Evolutionary conservation across 2,888 invertebrate genomes (phyloP).

Genomic region (Drosophila fungiperda): DNA sequence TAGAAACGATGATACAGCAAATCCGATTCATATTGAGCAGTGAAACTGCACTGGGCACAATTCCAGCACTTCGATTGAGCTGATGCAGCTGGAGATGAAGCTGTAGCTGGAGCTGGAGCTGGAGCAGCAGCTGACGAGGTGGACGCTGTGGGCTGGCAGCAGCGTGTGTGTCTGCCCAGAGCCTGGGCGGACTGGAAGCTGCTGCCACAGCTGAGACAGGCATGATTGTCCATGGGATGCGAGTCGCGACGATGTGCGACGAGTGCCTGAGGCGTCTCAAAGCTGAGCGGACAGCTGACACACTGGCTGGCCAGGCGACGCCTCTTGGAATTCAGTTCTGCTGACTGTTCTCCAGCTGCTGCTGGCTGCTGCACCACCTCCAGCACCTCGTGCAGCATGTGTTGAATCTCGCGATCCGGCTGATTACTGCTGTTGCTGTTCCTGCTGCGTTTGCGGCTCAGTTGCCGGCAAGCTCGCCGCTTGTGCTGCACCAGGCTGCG

Average conservation of each 20-base stretch:
- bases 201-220: constrained; percentile 90
- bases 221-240: constrained; percentile 86
- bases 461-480: constrained; percentile 84
- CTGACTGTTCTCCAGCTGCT: background rate
- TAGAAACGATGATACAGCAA: constrained; percentile 90
- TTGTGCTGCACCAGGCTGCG: constrained; percentile 89
- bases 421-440: background rate
- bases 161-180: constrained; percentile 89
- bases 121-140: constrained; percentile 19
- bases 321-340: constrained; percentile 5
- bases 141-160: constrained; percentile 65
- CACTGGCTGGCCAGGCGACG: constrained; percentile 21
- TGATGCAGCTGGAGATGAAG: background rate
- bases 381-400: constrained; percentile 72
- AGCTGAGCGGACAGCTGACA: constrained; percentile 39
- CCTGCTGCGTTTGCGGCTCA: background rate
- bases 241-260: constrained; percentile 43
- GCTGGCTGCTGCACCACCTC: constrained; percentile 38
- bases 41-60: constrained; percentile 78
- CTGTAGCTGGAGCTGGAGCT: constrained; percentile 18
- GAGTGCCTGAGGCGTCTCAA: constrained; percentile 41
- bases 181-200: constrained; percentile 90
- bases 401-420: constrained; percentile 59
- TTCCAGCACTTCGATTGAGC: constrained; percentile 34
- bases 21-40: constrained; percentile 88